Evolutionary conservation across 64 coral and sea anemone genomes (phyloP), one percentile per base, ranked within the genome.

Genomic region (Dendrophyllia cribrosa): DNA sequence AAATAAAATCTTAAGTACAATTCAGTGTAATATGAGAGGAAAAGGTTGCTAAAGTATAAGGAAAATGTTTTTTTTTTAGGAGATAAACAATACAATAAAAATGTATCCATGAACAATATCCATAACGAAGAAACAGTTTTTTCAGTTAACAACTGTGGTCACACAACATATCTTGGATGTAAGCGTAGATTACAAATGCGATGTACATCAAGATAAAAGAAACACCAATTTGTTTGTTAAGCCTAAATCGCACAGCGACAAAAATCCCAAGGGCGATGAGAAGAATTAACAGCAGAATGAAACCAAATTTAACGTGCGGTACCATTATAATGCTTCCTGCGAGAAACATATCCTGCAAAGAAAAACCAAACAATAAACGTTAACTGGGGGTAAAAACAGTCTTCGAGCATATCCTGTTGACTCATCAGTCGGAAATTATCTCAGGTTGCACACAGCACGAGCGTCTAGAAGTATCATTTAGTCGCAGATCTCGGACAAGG

Each of bases 261-360:
- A 98, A 91, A 74, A 98, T 68, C 64, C 9, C 76, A 3, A 98
- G 78, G 60, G 92, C 89, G 14, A 98, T 88, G 1, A 89, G 0
- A 7, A 98, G 78, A 23, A 98, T 94, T 17, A 98, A 85, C 34
- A 98, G 93, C 59, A 98, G 63, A 45, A 98, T 84, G 25, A 98
- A 95, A 11, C 96, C 93, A 92, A 98, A 98, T 71, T 98, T 98
- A 2, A 88, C 96, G 66, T 98, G 96, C 60, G 96, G 93, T 22
- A 92, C 88, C 60, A 98, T 85, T 13, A 98, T 5, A 78, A 98
- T 76, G 53, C 81, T 86, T 12, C 78, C 89, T 13, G 88, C 25
- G 17, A 80, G 58, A 3, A 98, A 24, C 79, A 88, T 62, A 50
- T 86, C 82, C 95, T 97, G 46, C 43, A 25, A 63, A 78, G 4